Evolutionary conservation across 2,888 invertebrate species (phyloP).

Genomic region (Aleiodes leptofemur): DNA sequence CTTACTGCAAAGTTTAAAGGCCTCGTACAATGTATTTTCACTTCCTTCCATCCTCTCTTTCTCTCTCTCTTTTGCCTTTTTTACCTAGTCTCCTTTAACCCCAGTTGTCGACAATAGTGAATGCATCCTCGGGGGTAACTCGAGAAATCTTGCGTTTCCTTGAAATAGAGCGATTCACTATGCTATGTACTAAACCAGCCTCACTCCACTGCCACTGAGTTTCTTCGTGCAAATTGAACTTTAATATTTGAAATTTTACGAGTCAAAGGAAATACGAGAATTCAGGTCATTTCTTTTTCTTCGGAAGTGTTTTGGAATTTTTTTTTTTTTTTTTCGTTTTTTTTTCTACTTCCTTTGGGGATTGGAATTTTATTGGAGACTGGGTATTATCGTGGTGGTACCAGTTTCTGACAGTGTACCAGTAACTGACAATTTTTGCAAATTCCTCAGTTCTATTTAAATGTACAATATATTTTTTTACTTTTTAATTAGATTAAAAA

Average conservation of each 20-base stretch:
- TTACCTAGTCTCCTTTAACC: not conserved
- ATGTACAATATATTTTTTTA: no score
- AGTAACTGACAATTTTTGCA: no score
- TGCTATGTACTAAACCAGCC: no score
- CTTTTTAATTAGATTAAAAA: no score
- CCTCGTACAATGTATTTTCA: slow-evolving; percentile 7
- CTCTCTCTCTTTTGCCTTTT: not conserved
- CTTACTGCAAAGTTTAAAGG: slow-evolving; percentile 27
- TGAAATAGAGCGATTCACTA: not conserved
- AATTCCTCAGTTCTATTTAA: no score
- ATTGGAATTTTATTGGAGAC: slow-evolving; percentile 17
- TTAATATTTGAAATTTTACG: slow-evolving; percentile 32
- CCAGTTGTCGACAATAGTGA: slow-evolving; percentile 16
- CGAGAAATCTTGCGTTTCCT: slow-evolving; percentile 18
- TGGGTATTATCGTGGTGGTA: no score
- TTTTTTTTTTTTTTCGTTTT: no score
- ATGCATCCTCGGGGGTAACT: slow-evolving; percentile 17
- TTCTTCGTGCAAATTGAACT: slow-evolving; percentile 15
- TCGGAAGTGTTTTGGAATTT: not conserved
- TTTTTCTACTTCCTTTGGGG: no score
- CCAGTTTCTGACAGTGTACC: no score
- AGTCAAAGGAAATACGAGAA: slow-evolving; percentile 7
- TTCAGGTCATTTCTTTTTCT: not conserved
- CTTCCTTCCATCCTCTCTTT: not conserved
- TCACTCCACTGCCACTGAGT: no score